These are phyloP conservation scores for Sebastes taczanowskii DNA, from an alignment of 2,797 vertebrate genomes.

Conservation along the genomic window DNA sequence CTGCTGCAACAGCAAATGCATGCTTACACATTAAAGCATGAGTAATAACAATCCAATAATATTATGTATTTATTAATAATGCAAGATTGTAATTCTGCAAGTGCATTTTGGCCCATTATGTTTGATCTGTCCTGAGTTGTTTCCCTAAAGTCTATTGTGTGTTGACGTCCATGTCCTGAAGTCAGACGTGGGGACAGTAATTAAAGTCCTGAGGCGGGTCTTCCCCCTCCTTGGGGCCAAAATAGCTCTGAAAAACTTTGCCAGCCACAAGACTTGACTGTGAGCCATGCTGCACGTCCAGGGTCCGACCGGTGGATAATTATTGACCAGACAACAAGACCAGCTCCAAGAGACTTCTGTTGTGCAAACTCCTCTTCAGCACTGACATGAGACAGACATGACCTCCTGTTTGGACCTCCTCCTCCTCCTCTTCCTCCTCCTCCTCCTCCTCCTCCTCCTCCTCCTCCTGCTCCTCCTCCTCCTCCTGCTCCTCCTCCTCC, in stretches of 20 bases:
- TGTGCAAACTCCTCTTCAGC: not conserved
- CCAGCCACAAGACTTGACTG: constrained; percentile 4
- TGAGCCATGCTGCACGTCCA: constrained; percentile 22
- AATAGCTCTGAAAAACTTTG: constrained; percentile 40
- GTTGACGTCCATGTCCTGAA: not conserved
- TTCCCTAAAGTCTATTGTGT: not conserved
- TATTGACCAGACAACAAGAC: constrained; percentile 49
- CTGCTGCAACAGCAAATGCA: not conserved
- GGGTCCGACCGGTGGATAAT: constrained; percentile 54
- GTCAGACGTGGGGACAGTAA: not conserved
- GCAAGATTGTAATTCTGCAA: not conserved
- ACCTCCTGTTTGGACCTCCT: constrained; percentile 6
- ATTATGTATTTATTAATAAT: not conserved
- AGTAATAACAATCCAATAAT: not conserved
- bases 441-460: not conserved
- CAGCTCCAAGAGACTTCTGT: too few species aligned
- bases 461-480: not conserved
- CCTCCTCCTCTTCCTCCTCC: too few species aligned
- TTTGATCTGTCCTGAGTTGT: not conserved
- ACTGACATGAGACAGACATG: constrained; percentile 10
- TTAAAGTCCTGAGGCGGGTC: constrained; percentile 36
- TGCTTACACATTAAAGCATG: not conserved
- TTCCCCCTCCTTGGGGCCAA: constrained; percentile 10
- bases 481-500: not conserved
- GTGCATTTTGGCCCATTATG: not conserved